Evolutionary conservation across 1,140 invertebrate genomes (phyloP).

Genomic region (Pseudobourletiella spinata): DNA sequence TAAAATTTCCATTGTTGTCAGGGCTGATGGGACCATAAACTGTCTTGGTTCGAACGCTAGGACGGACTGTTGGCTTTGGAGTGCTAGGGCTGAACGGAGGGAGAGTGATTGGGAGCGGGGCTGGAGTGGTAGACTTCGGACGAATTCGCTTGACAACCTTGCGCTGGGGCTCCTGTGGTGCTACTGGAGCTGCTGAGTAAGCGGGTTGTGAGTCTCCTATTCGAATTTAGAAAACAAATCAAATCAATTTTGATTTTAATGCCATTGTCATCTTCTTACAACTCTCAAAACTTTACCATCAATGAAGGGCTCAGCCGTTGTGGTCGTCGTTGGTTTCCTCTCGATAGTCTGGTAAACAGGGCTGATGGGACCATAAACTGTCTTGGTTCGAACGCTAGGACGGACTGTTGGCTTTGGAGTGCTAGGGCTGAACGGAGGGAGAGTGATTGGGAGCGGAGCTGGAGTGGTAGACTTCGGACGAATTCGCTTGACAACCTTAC

Average conservation of each 20-base stretch:
- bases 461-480: slow-evolving; percentile 6
- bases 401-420: background rate
- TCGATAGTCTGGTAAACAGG: background rate
- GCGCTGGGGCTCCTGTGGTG: background rate
- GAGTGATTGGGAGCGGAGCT: background rate
- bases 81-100: background rate
- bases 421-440: background rate
- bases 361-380: background rate
- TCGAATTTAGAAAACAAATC: no score
- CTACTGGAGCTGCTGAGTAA: no score
- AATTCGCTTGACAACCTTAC: slow-evolving; percentile 13
- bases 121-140: slow-evolving; percentile 4
- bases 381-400: background rate
- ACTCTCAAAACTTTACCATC: no score
- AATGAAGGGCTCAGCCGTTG: background rate
- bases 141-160: slow-evolving; percentile 15
- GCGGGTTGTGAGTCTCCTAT: background rate
- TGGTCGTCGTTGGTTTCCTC: background rate
- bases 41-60: background rate
- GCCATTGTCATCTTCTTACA: no score
- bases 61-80: background rate
- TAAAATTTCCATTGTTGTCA: background rate
- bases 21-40: background rate
- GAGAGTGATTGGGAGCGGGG: background rate
- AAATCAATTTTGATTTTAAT: no score